Evolutionary conservation across 2,113 vertebrate genomes (phyloP).

Genomic region (Peromyscus leucopus): DNA sequence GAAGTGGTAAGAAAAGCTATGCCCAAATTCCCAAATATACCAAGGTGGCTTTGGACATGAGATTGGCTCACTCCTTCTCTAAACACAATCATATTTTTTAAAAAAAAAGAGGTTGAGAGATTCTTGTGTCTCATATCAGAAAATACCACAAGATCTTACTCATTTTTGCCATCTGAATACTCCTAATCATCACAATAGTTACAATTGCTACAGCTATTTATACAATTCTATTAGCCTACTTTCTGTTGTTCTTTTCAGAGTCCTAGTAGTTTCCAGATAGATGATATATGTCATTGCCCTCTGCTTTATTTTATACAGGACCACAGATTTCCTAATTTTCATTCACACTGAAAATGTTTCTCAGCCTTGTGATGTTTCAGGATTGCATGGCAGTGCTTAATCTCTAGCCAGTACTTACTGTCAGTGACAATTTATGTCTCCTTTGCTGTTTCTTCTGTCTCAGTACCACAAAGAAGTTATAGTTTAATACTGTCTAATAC

Average conservation of each 20-base stretch:
- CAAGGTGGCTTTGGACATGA: too few relatives aligned
- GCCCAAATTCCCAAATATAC: too few relatives aligned
- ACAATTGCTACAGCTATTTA: neutral
- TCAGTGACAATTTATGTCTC: neutral
- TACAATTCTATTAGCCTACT: neutral
- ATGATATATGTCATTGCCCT: neutral
- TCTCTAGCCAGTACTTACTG: neutral
- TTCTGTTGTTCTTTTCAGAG: neutral
- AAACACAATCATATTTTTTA: too few relatives aligned
- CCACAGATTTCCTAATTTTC: conserved; percentile 30
- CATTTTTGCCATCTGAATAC: neutral
- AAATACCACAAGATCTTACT: neutral
- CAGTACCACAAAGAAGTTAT: neutral
- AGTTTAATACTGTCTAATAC: neutral
- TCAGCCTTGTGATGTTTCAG: neutral
- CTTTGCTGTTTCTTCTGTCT: neutral
- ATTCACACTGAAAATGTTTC: neutral
- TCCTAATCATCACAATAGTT: neutral
- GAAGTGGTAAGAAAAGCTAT: too few relatives aligned
- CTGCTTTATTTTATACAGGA: neutral
- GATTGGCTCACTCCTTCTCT: too few relatives aligned
- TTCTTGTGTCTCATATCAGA: too few relatives aligned
- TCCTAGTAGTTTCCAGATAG: neutral
- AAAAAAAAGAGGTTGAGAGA: too few relatives aligned
- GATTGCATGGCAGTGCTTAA: neutral